These are phyloP conservation scores for Xiphophorus birchmanni DNA, from an alignment of 2,797 vertebrate species.

Conservation along the genomic window DNA sequence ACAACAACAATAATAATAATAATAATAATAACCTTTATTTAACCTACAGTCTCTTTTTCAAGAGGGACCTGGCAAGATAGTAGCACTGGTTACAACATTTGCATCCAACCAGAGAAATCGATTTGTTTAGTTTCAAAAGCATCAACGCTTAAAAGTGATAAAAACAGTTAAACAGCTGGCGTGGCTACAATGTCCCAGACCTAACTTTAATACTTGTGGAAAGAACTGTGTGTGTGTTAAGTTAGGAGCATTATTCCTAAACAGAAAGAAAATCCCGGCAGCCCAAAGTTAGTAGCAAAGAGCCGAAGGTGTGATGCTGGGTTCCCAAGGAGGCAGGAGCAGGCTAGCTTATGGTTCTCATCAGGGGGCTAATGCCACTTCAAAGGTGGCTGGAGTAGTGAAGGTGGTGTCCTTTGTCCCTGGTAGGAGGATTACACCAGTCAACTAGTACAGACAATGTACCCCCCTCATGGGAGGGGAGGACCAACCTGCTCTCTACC, in stretches of 20 bases:
- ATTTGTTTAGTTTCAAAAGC: too few relatives aligned
- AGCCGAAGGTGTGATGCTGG: conserved; percentile 37
- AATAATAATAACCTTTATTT: too few relatives aligned
- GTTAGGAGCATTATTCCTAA: not conserved
- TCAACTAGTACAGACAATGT: conserved; percentile 83
- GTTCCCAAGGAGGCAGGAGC: conserved; percentile 38
- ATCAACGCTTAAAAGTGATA: too few relatives aligned
- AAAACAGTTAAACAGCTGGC: too few relatives aligned
- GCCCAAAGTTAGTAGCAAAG: conserved; percentile 20
- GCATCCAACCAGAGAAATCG: too few relatives aligned
- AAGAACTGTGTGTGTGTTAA: not conserved
- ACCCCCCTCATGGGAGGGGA: conserved; percentile 82
- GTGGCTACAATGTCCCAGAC: too few relatives aligned
- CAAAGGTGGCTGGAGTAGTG: conserved; percentile 71
- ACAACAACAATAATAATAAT: too few relatives aligned
- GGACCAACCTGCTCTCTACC: conserved; percentile 75
- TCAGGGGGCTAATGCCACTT: conserved; percentile 80
- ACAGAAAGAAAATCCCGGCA: conserved; percentile 5
- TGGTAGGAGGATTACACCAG: conserved; percentile 83
- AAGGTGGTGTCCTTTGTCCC: conserved; percentile 79
- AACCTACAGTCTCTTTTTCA: too few relatives aligned
- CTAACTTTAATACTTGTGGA: not conserved
- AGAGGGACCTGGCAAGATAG: too few relatives aligned
- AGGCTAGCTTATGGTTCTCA: conserved; percentile 57
- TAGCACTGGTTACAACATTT: too few relatives aligned